These are phyloP conservation scores for Patella vulgata DNA, from an alignment of 1,140 invertebrate genomes.

Conservation along the genomic window DNA sequence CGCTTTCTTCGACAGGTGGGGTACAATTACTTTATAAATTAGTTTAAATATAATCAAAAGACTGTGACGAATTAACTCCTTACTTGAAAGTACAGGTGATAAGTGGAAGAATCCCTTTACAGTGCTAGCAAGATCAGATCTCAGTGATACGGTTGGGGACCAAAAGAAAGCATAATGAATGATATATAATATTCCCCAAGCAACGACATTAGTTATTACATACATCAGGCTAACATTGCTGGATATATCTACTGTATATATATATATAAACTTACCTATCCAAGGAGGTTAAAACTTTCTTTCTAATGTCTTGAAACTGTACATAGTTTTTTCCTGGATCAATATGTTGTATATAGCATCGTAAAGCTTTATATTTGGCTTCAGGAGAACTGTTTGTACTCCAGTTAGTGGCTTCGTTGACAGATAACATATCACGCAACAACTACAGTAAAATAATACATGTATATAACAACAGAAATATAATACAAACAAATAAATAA, in stretches of 20 bases:
- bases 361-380: constrained; percentile 57
- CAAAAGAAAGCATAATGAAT: too few relatives aligned
- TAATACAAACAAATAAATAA: not conserved
- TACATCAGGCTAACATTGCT: too few relatives aligned
- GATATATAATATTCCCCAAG: too few relatives aligned
- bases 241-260: not conserved
- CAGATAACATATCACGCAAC: constrained; percentile 59
- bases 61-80: too few relatives aligned
- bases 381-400: constrained; percentile 36
- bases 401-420: constrained; percentile 60
- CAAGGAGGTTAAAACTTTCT: constrained; percentile 36
- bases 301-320: constrained; percentile 37
- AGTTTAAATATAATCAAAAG: too few relatives aligned
- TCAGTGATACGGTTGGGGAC: too few relatives aligned
- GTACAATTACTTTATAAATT: too few relatives aligned
- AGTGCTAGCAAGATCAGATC: too few relatives aligned
- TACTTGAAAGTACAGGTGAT: too few relatives aligned
- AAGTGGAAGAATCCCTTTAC: too few relatives aligned
- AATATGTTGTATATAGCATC: constrained; percentile 48
- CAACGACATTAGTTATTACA: too few relatives aligned
- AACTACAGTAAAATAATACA: constrained; percentile 43
- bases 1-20: too few relatives aligned
- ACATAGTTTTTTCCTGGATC: not conserved
- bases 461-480: not conserved
- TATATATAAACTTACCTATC: constrained; percentile 28